Evolutionary conservation across 2,888 invertebrate genomes (phyloP), one percentile per base, ranked within the genome.

Genomic region (Carterocephalus palaemon): DNA sequence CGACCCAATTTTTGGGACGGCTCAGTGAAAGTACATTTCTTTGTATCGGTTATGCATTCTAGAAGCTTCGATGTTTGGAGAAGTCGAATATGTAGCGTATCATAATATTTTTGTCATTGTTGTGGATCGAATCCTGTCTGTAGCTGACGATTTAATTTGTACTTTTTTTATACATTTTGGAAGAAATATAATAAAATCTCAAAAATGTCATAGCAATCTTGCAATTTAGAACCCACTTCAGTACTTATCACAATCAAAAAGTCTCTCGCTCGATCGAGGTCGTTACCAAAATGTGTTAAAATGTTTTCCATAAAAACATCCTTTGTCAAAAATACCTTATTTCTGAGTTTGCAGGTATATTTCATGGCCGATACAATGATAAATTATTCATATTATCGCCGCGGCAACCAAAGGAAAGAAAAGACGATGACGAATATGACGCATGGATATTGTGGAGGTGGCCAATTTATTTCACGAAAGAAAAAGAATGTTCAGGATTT

Each of bases 401-500:
- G 22, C n/a, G 28, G 31, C 39, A 29, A 20, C 38, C 38, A 20
- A 28, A 19, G 20, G 36, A 12, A 36, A 39, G 32, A 51, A 43
- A 48, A 31, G 20, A 45, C 37, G 39, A 29, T 48, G 47, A 48
- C 46, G 46, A 40, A 39, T 26, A 41, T 15, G 24, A 32, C 26
- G 29, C 40, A 26, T 47, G 47, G 46, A 50, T 49, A 41, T 47
- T 47, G 29, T 51, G 26, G 23, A 23, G 43, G 48, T 46, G n/a
- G n/a, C n/a, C n/a, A 48, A 48, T 51, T 33, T 46, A 39, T 43
- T 40, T 51, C 20, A 38, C 28, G 19, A 28, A 13, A 13, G 12
- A 34, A 43, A 36, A 34, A 28, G 20, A 16, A 36, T 36, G 29
- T 26, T 36, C 29, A 8, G 29, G 23, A 34, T 43, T 43, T 23